Base-by-base conservation (phyloP, 2,113 vertebrate genomes). In the Syrmaticus mikado region DNA sequence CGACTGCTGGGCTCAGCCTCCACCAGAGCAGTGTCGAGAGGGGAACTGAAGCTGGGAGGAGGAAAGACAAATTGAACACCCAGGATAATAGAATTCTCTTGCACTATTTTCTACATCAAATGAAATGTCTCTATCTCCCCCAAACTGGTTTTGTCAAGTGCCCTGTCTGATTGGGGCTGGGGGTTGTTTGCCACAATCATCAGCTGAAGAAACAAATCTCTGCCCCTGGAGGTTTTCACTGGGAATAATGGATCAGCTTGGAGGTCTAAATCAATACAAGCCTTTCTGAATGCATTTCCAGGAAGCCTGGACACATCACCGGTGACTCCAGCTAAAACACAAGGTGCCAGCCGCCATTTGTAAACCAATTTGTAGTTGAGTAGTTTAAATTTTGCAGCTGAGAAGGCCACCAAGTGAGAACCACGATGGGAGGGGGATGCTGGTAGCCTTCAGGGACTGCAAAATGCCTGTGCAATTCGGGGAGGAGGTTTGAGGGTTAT, bases 341-440 rank as follows among this genome's bases (percentile, higher is more conserved):
- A 91, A 82, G 64, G 30, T 94, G 85, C 87, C 66, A 87, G 75
- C 53, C n/a, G 52, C 41, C 79, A 41, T 86, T 96, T 82, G 61
- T 84, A 91, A 94, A 94, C 66, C 83, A 82, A 92, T 95, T 95
- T 93, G 67, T 88, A 80, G 84, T 89, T 89, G 92, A 94, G 86
- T 72, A 83, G 93, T 95, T 97, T 94, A 67, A 86, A 96, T 92
- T 95, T 88, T 52, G 55, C 67, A 80, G 73, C 0, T 2, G 86
- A 91, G 86, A 67, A 64, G 60, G 55, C 65, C 41, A 57, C 72
- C 62, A 4, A 91, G 43, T 78, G 28, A 91, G 82, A 92, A 87
- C 64, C 58, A 70, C 6, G 3, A 3, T 60, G 80, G 52, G 41
- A 72, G 41, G 11, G 10, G 58, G 57, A 78, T 81, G 45, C 46